Conservation (phyloP, 1,140 invertebrate genomes). For the Portunus trituberculatus region DNA sequence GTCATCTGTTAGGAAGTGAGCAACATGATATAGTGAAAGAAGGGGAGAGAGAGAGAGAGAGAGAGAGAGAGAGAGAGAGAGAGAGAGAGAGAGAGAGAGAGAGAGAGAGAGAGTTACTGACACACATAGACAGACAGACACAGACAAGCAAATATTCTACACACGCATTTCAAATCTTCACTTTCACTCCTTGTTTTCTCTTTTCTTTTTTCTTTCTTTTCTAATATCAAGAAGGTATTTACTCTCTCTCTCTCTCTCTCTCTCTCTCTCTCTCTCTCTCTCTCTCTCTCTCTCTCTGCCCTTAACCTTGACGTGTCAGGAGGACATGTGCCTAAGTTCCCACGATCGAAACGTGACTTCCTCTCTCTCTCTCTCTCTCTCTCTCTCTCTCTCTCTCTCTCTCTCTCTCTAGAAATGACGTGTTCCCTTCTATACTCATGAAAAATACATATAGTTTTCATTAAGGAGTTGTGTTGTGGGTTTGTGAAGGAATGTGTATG, state of each 20-base stretch:
- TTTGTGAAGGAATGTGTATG: too few species aligned
- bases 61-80: neutral
- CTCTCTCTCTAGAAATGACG: neutral
- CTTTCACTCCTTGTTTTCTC: neutral
- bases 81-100: too few species aligned
- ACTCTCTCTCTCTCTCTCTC: too few species aligned
- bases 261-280: too few species aligned
- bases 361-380: neutral
- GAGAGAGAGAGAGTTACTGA: too few species aligned
- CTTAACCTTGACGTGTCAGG: too few species aligned
- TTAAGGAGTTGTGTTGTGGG: too few species aligned
- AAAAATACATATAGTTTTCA: neutral
- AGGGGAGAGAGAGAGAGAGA: neutral
- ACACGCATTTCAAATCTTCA: neutral
- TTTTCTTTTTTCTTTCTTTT: neutral
- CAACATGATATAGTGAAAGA: neutral
- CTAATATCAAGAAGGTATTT: neutral
- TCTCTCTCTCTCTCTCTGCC: too few species aligned
- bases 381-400: neutral
- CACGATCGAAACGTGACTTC: neutral
- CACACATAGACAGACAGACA: too few species aligned
- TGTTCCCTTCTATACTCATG: too few species aligned
- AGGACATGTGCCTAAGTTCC: neutral
- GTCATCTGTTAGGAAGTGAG: slow-evolving; percentile 5
- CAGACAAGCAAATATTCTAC: neutral